Percentiles rank a stretch among this genome's conserved stretches.
Conservation (phyloP, 2,888 invertebrate genomes). For the Ormia ochracea region DNA sequence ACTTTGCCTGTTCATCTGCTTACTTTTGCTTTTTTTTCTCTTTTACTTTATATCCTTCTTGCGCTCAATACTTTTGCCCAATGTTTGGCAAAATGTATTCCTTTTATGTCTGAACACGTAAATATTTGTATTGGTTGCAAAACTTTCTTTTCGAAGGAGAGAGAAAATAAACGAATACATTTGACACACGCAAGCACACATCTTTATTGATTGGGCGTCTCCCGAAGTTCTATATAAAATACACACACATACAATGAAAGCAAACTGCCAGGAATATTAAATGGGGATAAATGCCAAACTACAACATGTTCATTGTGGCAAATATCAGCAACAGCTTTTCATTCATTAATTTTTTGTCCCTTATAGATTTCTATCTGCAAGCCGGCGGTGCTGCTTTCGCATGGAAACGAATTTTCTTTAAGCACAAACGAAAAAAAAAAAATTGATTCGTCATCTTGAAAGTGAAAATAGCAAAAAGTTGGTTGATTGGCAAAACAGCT, state of each 20-base stretch:
- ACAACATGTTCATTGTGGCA: constrained; percentile 3
- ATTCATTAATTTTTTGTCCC: background rate
- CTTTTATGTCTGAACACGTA: background rate
- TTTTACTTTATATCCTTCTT: background rate
- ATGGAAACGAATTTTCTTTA: constrained; percentile 23
- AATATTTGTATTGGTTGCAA: constrained; percentile 18
- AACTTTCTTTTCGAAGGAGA: background rate
- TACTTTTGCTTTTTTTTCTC: background rate
- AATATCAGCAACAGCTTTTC: constrained; percentile 43
- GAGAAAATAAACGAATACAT: background rate
- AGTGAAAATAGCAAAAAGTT: background rate
- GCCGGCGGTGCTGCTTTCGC: background rate
- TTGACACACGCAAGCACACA: background rate
- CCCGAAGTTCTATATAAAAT: background rate
- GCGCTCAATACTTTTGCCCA: too few species aligned
- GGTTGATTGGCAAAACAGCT: background rate
- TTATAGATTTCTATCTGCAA: background rate
- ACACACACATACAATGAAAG: background rate
- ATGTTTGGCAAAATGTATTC: background rate
- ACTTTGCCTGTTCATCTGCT: background rate
- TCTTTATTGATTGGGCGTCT: constrained; percentile 21
- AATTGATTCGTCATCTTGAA: constrained; percentile 15
- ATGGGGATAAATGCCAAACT: constrained; percentile 12
- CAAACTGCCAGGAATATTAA: background rate
- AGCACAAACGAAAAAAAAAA: background rate